Conservation (phyloP, 1,140 invertebrate species). For the Holcopasites calliopsidis region DNA sequence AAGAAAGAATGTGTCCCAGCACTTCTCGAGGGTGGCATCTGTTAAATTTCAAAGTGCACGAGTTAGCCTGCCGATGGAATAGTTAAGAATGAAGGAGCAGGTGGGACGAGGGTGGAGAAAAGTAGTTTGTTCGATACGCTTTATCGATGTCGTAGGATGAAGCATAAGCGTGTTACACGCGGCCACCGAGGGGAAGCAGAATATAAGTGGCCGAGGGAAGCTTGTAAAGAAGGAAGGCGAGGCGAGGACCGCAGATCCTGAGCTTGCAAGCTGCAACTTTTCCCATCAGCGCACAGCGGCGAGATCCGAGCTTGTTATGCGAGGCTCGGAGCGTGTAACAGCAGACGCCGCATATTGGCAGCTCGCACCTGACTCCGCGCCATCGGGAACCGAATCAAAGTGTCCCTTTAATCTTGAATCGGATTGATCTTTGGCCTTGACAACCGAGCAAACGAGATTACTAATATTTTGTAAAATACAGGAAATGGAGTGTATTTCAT, state of each 20-base stretch:
- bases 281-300: slow-evolving; percentile 75
- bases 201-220: slow-evolving; percentile 32
- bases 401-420: slow-evolving; percentile 8
- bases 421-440: not conserved
- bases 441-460: not conserved
- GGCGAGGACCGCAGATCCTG: slow-evolving; percentile 65
- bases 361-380: slow-evolving; percentile 60
- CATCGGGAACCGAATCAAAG: slow-evolving; percentile 17
- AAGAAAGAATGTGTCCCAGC: no score
- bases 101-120: not conserved
- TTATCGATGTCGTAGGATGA: slow-evolving; percentile 56
- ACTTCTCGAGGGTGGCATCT: no score
- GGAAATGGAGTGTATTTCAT: no score
- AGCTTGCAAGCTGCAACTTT: slow-evolving; percentile 78
- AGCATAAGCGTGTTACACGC: slow-evolving; percentile 60
- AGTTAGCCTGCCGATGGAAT: not conserved
- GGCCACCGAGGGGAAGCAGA: slow-evolving; percentile 5
- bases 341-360: slow-evolving; percentile 78
- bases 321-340: slow-evolving; percentile 78
- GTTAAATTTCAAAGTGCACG: slow-evolving; percentile 18
- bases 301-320: slow-evolving; percentile 77
- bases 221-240: slow-evolving; percentile 50
- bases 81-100: not conserved
- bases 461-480: no score
- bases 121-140: slow-evolving; percentile 23